phyloP scores from a whole-genome alignment of 2,888 invertebrate genomes.

The Heliothis peltigera region DNA sequence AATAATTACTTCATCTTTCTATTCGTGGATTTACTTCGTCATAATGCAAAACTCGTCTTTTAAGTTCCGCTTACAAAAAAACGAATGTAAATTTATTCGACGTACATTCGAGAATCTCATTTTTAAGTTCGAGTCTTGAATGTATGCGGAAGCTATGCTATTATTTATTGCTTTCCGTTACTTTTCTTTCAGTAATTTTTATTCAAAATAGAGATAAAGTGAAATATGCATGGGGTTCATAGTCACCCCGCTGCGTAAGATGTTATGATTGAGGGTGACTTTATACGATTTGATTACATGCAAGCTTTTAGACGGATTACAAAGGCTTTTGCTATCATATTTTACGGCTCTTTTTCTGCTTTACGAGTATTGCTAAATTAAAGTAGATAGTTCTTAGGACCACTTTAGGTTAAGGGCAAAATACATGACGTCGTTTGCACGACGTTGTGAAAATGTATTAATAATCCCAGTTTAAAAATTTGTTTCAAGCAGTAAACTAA shows the following conservation, averaged over 20 bases:
- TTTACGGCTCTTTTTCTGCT: constrained; percentile 23
- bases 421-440: too few species aligned
- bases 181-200: constrained; percentile 69
- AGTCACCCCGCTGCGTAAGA: constrained; percentile 65
- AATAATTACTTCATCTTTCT: constrained; percentile 86
- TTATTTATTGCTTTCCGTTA: constrained; percentile 78
- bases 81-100: constrained; percentile 68
- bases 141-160: constrained; percentile 72
- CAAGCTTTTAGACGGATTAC: constrained; percentile 69
- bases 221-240: constrained; percentile 68
- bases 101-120: constrained; percentile 62
- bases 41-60: constrained; percentile 24
- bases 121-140: constrained; percentile 68
- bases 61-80: constrained; percentile 15
- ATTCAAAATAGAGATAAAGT: constrained; percentile 70
- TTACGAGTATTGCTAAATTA: neutral
- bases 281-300: constrained; percentile 75
- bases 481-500: too few species aligned
- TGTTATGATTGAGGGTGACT: constrained; percentile 78
- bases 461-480: too few species aligned
- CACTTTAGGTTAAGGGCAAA: too few species aligned
- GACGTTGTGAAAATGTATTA: too few species aligned
- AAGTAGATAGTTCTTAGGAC: constrained; percentile 8
- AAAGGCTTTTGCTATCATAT: constrained; percentile 30
- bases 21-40: constrained; percentile 65